Evolutionary conservation across 1,140 invertebrate species (phyloP).

Genomic region (Carposina sasakii): DNA sequence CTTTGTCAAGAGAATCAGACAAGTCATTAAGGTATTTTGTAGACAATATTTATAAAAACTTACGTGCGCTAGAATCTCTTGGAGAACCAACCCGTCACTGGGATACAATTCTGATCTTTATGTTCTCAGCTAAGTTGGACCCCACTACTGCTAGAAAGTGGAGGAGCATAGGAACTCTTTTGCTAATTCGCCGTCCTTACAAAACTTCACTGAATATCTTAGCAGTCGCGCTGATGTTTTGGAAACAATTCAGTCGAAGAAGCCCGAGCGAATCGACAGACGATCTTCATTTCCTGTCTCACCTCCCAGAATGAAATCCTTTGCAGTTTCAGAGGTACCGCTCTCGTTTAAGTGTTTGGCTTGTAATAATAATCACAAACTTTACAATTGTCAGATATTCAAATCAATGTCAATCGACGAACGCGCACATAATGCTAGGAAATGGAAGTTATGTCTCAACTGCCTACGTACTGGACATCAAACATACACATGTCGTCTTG

Average conservation of each 20-base stretch:
- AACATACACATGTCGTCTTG: not conserved
- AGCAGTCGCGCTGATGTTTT: slow-evolving; percentile 2
- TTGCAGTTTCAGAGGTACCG: too few species aligned
- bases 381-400: slow-evolving; percentile 7
- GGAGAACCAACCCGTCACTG: slow-evolving; percentile 1
- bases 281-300: not conserved
- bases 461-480: slow-evolving; percentile 4
- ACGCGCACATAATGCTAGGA: slow-evolving; percentile 4
- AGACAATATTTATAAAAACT: slow-evolving; percentile 5
- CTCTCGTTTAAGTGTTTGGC: not conserved
- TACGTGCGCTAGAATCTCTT: slow-evolving; percentile 1
- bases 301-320: not conserved
- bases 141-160: not conserved
- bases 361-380: not conserved
- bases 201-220: not conserved
- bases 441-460: slow-evolving; percentile 8
- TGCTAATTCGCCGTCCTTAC: not conserved
- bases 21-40: not conserved
- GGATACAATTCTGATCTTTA: slow-evolving; percentile 4
- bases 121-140: slow-evolving; percentile 5
- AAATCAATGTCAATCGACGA: slow-evolving; percentile 1
- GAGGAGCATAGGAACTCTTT: slow-evolving; percentile 3
- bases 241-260: slow-evolving; percentile 3
- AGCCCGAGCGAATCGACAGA: not conserved
- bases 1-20: not conserved